Percentiles rank a stretch among this genome's conserved stretches.
These are phyloP conservation scores for Raja brachyura DNA, from an alignment of 2,113 vertebrate genomes.

Conservation along the genomic window DNA sequence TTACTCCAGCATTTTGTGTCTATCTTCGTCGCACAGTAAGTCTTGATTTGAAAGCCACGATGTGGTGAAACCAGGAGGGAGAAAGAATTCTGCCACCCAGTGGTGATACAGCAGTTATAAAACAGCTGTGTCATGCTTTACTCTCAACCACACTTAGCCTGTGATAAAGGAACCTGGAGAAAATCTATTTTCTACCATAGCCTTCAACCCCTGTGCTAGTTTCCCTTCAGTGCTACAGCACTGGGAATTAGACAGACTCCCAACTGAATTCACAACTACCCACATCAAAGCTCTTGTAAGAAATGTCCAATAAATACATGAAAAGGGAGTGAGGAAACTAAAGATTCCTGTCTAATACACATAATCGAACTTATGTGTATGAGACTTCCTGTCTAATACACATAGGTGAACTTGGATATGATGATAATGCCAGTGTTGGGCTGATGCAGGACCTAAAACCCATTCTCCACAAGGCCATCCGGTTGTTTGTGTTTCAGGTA, in stretches of 20 bases:
- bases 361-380: not conserved
- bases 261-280: not conserved
- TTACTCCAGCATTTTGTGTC: too few relatives aligned
- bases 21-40: not conserved
- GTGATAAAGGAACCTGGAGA: not conserved
- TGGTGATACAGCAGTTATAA: not conserved
- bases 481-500: not conserved
- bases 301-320: not conserved
- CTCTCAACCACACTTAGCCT: not conserved
- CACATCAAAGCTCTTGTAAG: not conserved
- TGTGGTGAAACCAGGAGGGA: not conserved
- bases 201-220: not conserved
- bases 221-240: not conserved
- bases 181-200: not conserved
- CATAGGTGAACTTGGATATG: not conserved
- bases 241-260: not conserved
- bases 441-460: not conserved
- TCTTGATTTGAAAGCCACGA: not conserved
- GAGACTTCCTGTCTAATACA: not conserved
- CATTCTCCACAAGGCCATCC: not conserved
- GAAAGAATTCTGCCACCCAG: conserved; percentile 18
- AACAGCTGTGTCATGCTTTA: not conserved
- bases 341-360: not conserved
- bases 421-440: not conserved
- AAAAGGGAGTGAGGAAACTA: not conserved